Conservation (phyloP, 2,888 invertebrate species). For the Thera obeliscata region DNA sequence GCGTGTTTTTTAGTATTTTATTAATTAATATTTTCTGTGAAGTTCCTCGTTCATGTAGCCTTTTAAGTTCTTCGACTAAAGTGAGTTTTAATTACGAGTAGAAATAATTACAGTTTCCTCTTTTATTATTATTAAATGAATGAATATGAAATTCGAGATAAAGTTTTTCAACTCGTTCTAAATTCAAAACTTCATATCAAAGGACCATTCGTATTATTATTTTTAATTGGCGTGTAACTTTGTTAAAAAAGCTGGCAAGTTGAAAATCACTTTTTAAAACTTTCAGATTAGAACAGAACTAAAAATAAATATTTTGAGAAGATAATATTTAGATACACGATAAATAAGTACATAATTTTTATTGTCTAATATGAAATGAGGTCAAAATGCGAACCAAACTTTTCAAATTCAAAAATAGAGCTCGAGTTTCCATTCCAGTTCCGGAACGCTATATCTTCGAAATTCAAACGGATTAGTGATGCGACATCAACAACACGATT, state of each 20-base stretch:
- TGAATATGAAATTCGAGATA: not conserved
- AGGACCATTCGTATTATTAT: not conserved
- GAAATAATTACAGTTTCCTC: conserved; percentile 16
- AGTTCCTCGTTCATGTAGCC: too few relatives aligned
- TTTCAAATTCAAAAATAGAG: conserved; percentile 12
- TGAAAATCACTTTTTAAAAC: too few relatives aligned
- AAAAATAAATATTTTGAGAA: too few relatives aligned
- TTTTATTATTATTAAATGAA: conserved; percentile 1
- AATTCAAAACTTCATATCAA: not conserved
- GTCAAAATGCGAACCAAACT: not conserved
- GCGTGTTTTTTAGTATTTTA: too few relatives aligned
- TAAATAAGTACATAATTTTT: too few relatives aligned
- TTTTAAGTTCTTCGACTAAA: too few relatives aligned
- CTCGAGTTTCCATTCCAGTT: conserved; percentile 2
- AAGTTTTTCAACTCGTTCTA: not conserved
- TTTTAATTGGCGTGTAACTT: not conserved
- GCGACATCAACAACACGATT: conserved; percentile 27
- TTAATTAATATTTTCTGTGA: too few relatives aligned
- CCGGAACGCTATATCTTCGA: conserved; percentile 22
- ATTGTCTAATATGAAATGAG: not conserved
- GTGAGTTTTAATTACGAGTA: conserved; percentile 33
- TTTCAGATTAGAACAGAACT: too few relatives aligned
- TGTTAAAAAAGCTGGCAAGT: not conserved
- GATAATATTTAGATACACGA: too few relatives aligned
- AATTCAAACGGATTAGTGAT: conserved; percentile 32